Percentiles rank a stretch among this genome's conserved stretches.
These are phyloP conservation scores for Zoanthus sansibaricus DNA, from an alignment of 92 coral and sea anemone species.

Conservation along the genomic window DNA sequence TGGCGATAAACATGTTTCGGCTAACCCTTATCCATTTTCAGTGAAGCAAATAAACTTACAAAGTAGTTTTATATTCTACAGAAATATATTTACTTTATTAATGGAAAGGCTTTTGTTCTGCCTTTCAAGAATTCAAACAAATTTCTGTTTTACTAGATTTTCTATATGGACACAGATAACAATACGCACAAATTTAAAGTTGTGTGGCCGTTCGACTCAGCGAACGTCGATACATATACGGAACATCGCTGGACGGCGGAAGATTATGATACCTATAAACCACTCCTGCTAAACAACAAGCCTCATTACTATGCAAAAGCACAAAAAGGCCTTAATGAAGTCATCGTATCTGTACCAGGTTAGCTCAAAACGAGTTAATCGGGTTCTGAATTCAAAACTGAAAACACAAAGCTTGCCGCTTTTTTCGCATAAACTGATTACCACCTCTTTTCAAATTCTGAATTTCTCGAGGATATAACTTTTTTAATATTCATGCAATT, in stretches of 20 bases:
- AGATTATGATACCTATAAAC: constrained; percentile 74
- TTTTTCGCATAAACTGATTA: neutral
- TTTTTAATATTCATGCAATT: neutral
- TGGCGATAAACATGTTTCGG: no score
- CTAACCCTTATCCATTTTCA: no score
- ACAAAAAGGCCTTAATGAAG: neutral
- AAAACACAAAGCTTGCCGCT: neutral
- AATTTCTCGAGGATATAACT: neutral
- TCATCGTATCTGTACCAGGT: constrained; percentile 35
- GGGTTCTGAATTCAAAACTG: constrained; percentile 43
- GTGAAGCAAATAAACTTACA: no score
- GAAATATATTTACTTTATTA: no score
- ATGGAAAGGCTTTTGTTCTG: neutral
- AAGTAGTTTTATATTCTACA: no score
- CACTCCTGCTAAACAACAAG: constrained; percentile 63
- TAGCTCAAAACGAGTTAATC: constrained; percentile 41
- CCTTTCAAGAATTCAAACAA: neutral
- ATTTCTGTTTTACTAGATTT: constrained; percentile 54
- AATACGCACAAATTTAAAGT: constrained; percentile 54
- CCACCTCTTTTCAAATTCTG: neutral
- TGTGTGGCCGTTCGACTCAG: constrained; percentile 46
- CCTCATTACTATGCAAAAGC: constrained; percentile 52
- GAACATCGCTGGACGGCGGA: constrained; percentile 81
- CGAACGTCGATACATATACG: constrained; percentile 74
- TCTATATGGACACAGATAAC: constrained; percentile 59